phyloP scores from a whole-genome alignment of 2,113 vertebrate genomes.

The Aplodontia rufa region DNA sequence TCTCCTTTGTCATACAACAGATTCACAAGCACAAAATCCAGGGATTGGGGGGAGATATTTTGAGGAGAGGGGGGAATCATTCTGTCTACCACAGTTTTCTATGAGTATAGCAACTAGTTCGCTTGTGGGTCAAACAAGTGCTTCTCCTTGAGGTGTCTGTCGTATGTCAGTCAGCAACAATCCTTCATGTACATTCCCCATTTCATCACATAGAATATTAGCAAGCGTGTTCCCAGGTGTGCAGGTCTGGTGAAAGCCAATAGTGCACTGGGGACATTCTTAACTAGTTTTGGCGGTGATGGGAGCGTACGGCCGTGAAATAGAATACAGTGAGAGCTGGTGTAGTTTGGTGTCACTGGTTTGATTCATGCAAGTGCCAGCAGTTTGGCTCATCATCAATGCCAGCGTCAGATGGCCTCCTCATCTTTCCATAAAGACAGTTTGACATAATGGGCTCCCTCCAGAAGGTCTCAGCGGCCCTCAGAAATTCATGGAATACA shows the following conservation, averaged over 20 bases:
- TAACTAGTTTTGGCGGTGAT: background rate
- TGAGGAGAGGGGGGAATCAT: background rate
- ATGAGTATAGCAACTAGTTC: background rate
- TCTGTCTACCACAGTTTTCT: background rate
- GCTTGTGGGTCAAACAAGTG: background rate
- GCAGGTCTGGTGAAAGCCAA: background rate
- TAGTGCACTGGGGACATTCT: background rate
- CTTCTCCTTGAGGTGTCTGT: background rate
- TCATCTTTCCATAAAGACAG: background rate
- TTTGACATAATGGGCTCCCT: background rate
- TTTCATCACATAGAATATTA: background rate
- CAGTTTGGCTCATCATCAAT: background rate
- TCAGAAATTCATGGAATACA: background rate
- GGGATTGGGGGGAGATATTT: too few relatives aligned
- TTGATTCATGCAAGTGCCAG: background rate
- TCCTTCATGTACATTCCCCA: background rate
- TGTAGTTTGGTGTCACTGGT: too few relatives aligned
- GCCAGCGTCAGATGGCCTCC: background rate
- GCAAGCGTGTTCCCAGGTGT: background rate
- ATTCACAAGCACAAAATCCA: background rate
- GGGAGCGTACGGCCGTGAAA: too few relatives aligned
- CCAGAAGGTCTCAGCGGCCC: background rate
- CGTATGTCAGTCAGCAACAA: background rate
- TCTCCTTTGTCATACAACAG: background rate
- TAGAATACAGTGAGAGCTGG: background rate